phyloP scores from a whole-genome alignment of 2,113 vertebrate genomes.

The Ptychochromis oligacanthus region DNA sequence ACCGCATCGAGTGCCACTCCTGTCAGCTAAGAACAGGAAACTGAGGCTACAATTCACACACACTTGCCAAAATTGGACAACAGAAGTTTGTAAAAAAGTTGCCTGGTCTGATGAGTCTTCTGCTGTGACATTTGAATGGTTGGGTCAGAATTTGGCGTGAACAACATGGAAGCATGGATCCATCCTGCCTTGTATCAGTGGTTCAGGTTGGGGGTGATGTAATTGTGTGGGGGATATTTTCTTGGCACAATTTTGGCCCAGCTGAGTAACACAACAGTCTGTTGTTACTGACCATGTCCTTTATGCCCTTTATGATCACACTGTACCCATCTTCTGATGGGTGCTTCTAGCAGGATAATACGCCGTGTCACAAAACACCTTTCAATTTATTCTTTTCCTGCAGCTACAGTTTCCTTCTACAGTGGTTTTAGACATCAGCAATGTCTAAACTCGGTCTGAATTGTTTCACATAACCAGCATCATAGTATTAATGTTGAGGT shows the following conservation, averaged over 20 bases:
- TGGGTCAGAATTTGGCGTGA: neutral
- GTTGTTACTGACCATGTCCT: neutral
- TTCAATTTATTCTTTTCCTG: too few species aligned
- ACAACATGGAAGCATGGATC: neutral
- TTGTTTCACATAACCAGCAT: too few species aligned
- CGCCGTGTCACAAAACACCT: too few species aligned
- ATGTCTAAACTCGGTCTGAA: too few species aligned
- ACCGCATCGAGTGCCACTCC: too few species aligned
- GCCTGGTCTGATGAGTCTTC: neutral
- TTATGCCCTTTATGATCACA: too few species aligned
- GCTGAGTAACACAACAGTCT: neutral
- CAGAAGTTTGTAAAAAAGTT: neutral
- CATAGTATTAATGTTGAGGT: too few species aligned
- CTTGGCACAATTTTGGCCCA: accelerated
- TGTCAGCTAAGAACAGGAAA: neutral
- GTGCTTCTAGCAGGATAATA: too few species aligned
- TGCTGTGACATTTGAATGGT: neutral
- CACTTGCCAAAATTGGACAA: neutral
- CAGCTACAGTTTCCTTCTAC: too few species aligned
- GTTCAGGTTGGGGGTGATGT: neutral
- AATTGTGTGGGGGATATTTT: accelerated
- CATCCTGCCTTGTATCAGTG: neutral
- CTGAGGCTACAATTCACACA: neutral
- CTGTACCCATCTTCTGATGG: too few species aligned
- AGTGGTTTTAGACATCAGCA: too few species aligned